A percentile compares a stretch with the other conserved stretches of the same genome.
Evolutionary conservation across 2,888 invertebrate species (phyloP).

Genomic region (Acronicta psi): DNA sequence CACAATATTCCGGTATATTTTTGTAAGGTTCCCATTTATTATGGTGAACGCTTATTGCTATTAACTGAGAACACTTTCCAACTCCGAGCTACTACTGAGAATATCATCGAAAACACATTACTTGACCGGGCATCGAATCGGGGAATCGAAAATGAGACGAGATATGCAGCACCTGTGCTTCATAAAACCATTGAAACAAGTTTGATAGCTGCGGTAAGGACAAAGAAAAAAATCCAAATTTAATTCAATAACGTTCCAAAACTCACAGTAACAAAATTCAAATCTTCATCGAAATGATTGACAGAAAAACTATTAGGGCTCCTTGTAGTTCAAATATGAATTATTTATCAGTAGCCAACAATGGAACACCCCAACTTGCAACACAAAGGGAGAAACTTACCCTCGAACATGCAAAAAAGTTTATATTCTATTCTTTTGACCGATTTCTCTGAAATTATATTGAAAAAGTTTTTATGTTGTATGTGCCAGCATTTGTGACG

Average conservation of each 20-base stretch:
- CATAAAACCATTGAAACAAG: background rate
- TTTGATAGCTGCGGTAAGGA: background rate
- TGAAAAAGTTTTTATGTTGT: conserved; percentile 34
- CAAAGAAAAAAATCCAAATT: background rate
- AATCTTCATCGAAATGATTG: conserved; percentile 36
- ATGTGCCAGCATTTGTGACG: conserved; percentile 25
- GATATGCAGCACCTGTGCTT: too few relatives aligned
- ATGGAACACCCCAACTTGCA: conserved; percentile 29
- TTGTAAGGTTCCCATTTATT: too few relatives aligned
- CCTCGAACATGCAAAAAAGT: conserved; percentile 48
- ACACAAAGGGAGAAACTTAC: conserved; percentile 42
- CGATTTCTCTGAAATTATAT: conserved; percentile 41
- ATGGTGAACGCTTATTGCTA: too few relatives aligned
- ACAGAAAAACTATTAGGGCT: conserved; percentile 44
- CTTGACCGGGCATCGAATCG: too few relatives aligned
- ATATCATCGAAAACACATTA: too few relatives aligned
- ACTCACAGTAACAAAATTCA: conserved; percentile 8
- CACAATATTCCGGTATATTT: too few relatives aligned
- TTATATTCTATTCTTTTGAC: conserved; percentile 43
- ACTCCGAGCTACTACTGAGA: too few relatives aligned
- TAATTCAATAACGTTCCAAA: conserved; percentile 17
- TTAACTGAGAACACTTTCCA: too few relatives aligned
- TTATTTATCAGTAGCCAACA: conserved; percentile 47
- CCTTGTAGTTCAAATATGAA: conserved; percentile 43
- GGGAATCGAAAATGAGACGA: too few relatives aligned